These are phyloP conservation scores for Salticus scenicus DNA, from an alignment of 2,888 invertebrate genomes.

Conservation along the genomic window DNA sequence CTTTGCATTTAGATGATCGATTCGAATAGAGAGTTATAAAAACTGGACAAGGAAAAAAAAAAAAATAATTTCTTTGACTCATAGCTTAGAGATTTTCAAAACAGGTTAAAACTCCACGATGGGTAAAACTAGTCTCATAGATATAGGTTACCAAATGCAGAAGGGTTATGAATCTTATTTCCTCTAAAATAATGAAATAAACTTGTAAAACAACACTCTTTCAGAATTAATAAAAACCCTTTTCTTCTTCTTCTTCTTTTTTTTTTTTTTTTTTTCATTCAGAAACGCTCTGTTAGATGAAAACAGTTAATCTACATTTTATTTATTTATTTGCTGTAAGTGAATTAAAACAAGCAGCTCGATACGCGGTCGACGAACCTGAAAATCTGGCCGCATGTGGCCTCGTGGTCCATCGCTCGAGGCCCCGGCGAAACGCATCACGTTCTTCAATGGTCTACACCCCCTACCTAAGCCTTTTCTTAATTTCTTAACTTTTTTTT, in stretches of 20 bases:
- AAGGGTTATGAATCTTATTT: too few relatives aligned
- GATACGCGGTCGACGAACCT: slow-evolving; percentile 68
- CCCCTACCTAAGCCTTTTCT: slow-evolving; percentile 10
- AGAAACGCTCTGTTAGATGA: neutral
- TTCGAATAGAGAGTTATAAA: too few relatives aligned
- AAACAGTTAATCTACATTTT: neutral
- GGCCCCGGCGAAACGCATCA: slow-evolving; percentile 34
- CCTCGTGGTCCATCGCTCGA: slow-evolving; percentile 68
- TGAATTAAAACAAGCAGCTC: slow-evolving; percentile 34
- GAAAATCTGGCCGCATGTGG: slow-evolving; percentile 62
- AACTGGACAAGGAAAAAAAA: too few relatives aligned
- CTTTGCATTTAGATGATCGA: too few relatives aligned
- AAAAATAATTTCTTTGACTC: too few relatives aligned
- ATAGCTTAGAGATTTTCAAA: too few relatives aligned
- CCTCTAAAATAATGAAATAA: too few relatives aligned
- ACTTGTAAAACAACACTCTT: too few relatives aligned
- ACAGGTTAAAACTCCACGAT: too few relatives aligned
- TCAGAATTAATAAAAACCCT: neutral
- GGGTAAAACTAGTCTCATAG: too few relatives aligned
- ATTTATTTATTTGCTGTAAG: neutral
- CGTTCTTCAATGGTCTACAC: neutral
- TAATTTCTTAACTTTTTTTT: neutral
- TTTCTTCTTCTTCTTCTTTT: neutral
- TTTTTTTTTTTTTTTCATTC: neutral
- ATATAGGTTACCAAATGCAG: too few relatives aligned